Evolutionary conservation across 2,888 invertebrate species (phyloP).

Genomic region (Azorinus chamasolen): DNA sequence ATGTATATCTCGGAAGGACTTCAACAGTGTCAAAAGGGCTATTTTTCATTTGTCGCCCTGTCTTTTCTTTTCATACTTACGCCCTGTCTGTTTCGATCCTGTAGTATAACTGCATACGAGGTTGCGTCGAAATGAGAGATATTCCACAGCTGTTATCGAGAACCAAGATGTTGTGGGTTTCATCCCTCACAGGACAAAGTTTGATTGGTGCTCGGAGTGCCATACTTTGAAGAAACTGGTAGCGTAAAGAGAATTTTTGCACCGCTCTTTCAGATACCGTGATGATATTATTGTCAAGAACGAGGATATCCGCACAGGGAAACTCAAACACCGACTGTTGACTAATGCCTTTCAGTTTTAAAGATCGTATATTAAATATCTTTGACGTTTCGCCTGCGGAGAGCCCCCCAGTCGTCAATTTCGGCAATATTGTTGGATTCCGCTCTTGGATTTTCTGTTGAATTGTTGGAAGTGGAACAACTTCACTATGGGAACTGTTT

Average conservation of each 20-base stretch:
- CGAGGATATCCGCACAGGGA: slow-evolving; percentile 58
- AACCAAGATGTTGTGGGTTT: slow-evolving; percentile 45
- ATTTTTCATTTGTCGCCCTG: no score
- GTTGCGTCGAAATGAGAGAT: slow-evolving; percentile 52
- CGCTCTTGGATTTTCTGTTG: slow-evolving; percentile 48
- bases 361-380: slow-evolving; percentile 45
- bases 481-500: background rate
- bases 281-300: slow-evolving; percentile 52
- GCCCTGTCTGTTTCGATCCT: slow-evolving; percentile 60
- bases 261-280: slow-evolving; percentile 61
- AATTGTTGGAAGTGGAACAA: slow-evolving; percentile 1
- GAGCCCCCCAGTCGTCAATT: slow-evolving; percentile 40
- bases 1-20: no score
- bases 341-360: slow-evolving; percentile 52
- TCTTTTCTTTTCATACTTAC: no score
- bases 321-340: slow-evolving; percentile 62
- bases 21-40: no score
- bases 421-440: slow-evolving; percentile 54
- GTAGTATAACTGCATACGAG: slow-evolving; percentile 52
- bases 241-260: slow-evolving; percentile 60
- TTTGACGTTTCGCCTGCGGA: slow-evolving; percentile 56
- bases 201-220: slow-evolving; percentile 54
- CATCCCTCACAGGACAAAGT: slow-evolving; percentile 50
- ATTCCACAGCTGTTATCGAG: slow-evolving; percentile 55
- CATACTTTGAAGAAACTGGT: slow-evolving; percentile 62